These are phyloP conservation scores for Cossypha heuglini DNA, from an alignment of 2,797 vertebrate species.

Conservation along the genomic window DNA sequence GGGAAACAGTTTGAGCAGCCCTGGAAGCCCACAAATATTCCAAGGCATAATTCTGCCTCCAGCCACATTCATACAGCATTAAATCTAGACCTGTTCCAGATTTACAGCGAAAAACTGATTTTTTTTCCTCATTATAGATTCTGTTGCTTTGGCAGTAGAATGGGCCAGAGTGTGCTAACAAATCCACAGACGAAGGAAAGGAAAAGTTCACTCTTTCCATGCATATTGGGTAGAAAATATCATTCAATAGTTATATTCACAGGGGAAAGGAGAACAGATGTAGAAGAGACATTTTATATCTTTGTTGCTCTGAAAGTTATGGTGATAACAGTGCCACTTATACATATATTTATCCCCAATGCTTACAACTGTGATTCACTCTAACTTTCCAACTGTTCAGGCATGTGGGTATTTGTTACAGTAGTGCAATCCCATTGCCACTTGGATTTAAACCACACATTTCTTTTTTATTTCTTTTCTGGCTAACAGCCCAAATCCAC, in stretches of 20 bases:
- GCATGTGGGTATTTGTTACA: constrained; percentile 52
- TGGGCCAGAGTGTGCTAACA: neutral
- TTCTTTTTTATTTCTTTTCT: constrained; percentile 69
- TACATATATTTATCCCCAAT: constrained; percentile 7
- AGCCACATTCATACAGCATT: neutral
- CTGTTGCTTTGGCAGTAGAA: neutral
- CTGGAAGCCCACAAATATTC: constrained; percentile 11
- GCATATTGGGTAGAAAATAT: neutral
- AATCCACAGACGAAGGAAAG: neutral
- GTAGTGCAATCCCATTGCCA: neutral
- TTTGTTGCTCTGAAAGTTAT: constrained; percentile 35
- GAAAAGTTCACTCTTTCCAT: neutral
- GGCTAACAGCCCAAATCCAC: constrained; percentile 66
- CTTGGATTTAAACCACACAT: constrained; percentile 54
- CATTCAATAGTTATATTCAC: neutral
- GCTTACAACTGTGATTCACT: constrained; percentile 23
- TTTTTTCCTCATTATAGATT: neutral
- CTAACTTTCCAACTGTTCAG: constrained; percentile 51
- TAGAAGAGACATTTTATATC: constrained; percentile 32
- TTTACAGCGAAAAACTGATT: neutral
- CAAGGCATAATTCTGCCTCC: neutral
- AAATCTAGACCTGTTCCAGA: constrained; percentile 16
- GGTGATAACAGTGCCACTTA: constrained; percentile 19
- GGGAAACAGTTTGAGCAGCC: neutral
- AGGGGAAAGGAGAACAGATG: constrained; percentile 20